These are phyloP conservation scores for Etheostoma nigrum DNA, from an alignment of 2,797 vertebrate species.

Conservation along the genomic window DNA sequence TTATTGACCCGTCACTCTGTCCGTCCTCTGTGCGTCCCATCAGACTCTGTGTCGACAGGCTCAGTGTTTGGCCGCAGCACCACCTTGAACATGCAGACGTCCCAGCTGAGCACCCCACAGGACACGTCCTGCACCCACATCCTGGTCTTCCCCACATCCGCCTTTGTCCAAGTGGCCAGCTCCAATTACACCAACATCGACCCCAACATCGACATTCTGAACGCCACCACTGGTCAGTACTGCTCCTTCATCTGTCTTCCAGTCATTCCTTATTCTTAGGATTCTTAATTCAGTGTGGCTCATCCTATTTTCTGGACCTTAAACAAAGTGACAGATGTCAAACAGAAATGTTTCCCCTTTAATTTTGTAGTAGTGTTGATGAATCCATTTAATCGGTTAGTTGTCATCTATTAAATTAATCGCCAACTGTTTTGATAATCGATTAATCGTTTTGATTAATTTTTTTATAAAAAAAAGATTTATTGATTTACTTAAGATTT, in stretches of 20 bases:
- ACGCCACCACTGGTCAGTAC: slow-evolving; percentile 94
- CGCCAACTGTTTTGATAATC: too few relatives aligned
- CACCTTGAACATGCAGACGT: slow-evolving; percentile 97
- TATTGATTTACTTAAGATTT: too few relatives aligned
- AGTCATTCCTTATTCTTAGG: background rate
- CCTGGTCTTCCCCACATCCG: slow-evolving; percentile 97
- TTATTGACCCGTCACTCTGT: slow-evolving; percentile 5
- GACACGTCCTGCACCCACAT: slow-evolving; percentile 99
- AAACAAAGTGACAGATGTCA: slow-evolving; percentile 20
- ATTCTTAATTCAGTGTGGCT: slow-evolving; percentile 4
- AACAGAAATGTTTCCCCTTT: slow-evolving; percentile 15
- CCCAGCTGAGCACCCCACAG: slow-evolving; percentile 97
- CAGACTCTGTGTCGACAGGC: slow-evolving; percentile 97
- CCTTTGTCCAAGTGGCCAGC: slow-evolving; percentile 94
- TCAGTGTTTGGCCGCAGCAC: slow-evolving; percentile 98
- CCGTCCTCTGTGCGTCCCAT: slow-evolving; percentile 31
- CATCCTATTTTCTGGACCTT: slow-evolving; percentile 12
- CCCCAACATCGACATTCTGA: slow-evolving; percentile 94
- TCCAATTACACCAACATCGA: slow-evolving; percentile 93
- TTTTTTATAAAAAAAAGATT: too few relatives aligned
- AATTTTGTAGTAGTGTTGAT: slow-evolving; percentile 2
- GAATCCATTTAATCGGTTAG: too few relatives aligned
- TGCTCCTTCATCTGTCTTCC: background rate
- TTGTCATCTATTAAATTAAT: too few relatives aligned
- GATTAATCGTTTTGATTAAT: too few relatives aligned